A percentile compares a stretch with the other conserved stretches of the same genome.
Conservation (phyloP, 2,113 vertebrate genomes). For the Gymnorhina tibicen region DNA sequence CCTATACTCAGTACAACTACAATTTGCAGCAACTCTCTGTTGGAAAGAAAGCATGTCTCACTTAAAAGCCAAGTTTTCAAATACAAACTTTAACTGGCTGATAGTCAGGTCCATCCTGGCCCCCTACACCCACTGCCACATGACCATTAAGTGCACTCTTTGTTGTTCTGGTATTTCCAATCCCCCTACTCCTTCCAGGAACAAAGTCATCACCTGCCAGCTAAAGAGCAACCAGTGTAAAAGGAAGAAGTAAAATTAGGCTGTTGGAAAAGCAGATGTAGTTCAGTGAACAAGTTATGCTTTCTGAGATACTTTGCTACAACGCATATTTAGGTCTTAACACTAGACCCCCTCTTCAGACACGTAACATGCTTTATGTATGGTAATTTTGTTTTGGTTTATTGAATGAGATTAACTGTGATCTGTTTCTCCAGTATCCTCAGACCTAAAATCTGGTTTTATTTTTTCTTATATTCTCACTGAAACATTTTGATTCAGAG, state of each 20-base stretch:
- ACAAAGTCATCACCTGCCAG: neutral
- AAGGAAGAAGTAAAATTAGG: neutral
- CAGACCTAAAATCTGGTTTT: neutral
- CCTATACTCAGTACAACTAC: neutral
- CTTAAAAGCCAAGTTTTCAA: neutral
- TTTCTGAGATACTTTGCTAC: neutral
- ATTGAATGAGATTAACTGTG: neutral
- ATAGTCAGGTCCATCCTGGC: neutral
- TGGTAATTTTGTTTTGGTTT: neutral
- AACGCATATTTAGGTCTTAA: neutral
- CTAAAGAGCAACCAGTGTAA: neutral
- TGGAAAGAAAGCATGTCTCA: neutral
- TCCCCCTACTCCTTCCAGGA: neutral
- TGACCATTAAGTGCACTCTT: neutral
- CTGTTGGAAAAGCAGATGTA: neutral
- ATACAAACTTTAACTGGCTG: neutral
- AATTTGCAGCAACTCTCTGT: neutral
- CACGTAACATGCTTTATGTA: neutral
- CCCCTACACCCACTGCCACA: neutral
- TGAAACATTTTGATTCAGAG: neutral
- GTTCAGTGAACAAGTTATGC: neutral
- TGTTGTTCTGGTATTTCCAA: neutral
- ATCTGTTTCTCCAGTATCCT: neutral
- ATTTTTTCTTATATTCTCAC: neutral
- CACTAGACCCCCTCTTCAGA: neutral